These are phyloP conservation scores for Anthoptus insignis DNA, from an alignment of 2,888 invertebrate genomes.

Conservation along the genomic window DNA sequence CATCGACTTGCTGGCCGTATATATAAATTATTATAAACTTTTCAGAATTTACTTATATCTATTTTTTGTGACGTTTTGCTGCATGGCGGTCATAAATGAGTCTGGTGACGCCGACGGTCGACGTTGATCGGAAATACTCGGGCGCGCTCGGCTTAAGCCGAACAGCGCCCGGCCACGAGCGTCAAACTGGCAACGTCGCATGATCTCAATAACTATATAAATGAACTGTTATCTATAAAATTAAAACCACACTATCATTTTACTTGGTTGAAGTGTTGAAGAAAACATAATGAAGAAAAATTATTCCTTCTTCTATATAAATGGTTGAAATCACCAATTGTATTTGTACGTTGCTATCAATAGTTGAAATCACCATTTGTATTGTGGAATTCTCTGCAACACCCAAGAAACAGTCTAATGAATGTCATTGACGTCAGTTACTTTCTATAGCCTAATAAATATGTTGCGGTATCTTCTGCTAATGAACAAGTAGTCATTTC, in stretches of 20 bases:
- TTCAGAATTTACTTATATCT: conserved; percentile 52
- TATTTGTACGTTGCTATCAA: too few relatives aligned
- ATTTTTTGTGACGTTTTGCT: conserved; percentile 60
- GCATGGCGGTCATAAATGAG: conserved; percentile 37
- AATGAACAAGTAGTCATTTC: too few relatives aligned
- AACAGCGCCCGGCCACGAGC: conserved; percentile 54
- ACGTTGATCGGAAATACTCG: conserved; percentile 49
- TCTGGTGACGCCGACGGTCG: conserved; percentile 42
- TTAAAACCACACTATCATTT: neutral
- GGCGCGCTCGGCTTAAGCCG: conserved; percentile 48
- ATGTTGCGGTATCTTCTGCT: too few relatives aligned
- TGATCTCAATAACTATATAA: conserved; percentile 49
- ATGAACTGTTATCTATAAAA: conserved; percentile 22
- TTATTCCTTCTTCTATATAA: neutral
- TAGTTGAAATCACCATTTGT: too few relatives aligned
- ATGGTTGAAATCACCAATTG: neutral
- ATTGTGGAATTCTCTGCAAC: too few relatives aligned
- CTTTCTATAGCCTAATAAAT: neutral
- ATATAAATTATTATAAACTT: too few relatives aligned
- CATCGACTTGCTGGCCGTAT: too few relatives aligned
- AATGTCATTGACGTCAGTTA: neutral
- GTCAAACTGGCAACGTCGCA: conserved; percentile 78
- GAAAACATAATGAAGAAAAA: neutral
- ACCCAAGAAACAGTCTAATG: too few relatives aligned
- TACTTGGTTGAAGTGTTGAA: neutral